These are phyloP conservation scores for Meiosimyza decipiens DNA, from an alignment of 2,888 invertebrate species.

Conservation along the genomic window DNA sequence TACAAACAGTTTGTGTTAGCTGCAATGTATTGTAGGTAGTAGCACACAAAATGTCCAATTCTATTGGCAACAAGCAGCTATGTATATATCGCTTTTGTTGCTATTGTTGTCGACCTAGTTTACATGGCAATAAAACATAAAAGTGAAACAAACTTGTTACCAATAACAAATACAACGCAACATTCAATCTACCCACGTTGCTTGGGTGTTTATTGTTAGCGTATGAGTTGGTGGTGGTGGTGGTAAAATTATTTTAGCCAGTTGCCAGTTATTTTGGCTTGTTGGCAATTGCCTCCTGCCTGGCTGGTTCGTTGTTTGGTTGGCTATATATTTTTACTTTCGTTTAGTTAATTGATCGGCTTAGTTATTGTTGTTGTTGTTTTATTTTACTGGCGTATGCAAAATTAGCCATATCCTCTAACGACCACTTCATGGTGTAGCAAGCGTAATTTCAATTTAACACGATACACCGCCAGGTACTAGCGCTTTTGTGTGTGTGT, in stretches of 20 bases:
- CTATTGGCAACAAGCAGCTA: conserved; percentile 1
- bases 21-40: conserved; percentile 4
- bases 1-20: conserved; percentile 10
- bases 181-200: background rate
- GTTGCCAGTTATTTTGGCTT: too few species aligned
- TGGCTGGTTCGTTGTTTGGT: background rate
- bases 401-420: too few species aligned
- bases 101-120: conserved; percentile 30
- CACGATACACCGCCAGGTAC: background rate
- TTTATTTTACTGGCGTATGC: too few species aligned
- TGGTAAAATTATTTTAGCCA: too few species aligned
- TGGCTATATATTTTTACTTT: conserved; percentile 11
- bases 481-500: too few species aligned
- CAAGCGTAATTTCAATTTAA: background rate
- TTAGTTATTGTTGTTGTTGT: background rate
- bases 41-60: background rate
- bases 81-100: background rate
- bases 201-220: background rate
- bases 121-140: background rate
- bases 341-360: conserved; percentile 29
- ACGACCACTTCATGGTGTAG: too few species aligned
- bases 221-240: too few species aligned
- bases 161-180: conserved; percentile 13
- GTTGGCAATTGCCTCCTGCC: background rate
- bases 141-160: conserved; percentile 23